phyloP scores from a whole-genome alignment of 2,888 invertebrate species.

The Sinhomidia bicolor region DNA sequence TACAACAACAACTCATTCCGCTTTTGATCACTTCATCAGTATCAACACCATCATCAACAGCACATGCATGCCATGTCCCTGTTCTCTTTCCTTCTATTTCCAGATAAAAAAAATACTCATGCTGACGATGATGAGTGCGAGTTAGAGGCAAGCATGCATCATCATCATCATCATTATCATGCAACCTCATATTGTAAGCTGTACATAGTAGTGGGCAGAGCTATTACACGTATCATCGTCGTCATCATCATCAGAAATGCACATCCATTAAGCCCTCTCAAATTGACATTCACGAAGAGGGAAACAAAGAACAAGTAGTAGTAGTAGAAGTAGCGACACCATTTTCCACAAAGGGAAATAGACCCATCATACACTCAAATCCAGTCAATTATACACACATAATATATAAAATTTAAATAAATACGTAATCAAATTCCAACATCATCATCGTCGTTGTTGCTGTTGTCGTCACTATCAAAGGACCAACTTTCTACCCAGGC shows the following conservation, averaged over 20 bases:
- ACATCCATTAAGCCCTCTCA: not conserved
- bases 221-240: too few relatives aligned
- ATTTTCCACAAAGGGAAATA: not conserved
- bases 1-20: not conserved
- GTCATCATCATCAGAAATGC: too few relatives aligned
- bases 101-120: not conserved
- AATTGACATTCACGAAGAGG: conserved; percentile 17
- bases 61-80: not conserved
- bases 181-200: too few relatives aligned
- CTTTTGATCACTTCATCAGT: conserved; percentile 59
- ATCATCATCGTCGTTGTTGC: not conserved
- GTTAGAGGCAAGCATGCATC: not conserved
- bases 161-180: conserved; percentile 15
- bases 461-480: not conserved
- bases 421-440: not conserved
- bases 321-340: conserved; percentile 15
- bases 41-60: not conserved
- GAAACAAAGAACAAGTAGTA: not conserved
- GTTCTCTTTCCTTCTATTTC: not conserved
- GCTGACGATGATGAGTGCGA: not conserved
- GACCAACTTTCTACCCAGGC: too few relatives aligned
- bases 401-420: not conserved
- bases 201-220: too few relatives aligned
- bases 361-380: too few relatives aligned
- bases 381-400: not conserved